Base-by-base conservation (phyloP, 2,888 invertebrate genomes). In the Diaperis boleti region DNA sequence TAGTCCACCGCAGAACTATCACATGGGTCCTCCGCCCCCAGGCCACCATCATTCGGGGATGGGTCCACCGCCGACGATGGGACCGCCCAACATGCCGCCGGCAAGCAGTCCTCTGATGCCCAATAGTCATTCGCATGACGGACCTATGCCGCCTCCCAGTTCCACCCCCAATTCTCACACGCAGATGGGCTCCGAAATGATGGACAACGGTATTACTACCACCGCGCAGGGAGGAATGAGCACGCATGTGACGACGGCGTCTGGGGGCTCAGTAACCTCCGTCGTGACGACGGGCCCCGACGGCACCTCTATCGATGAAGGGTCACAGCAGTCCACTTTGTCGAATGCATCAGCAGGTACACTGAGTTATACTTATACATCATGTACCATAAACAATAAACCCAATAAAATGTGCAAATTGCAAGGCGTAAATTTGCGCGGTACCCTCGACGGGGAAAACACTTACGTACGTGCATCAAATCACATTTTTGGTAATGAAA, bases 261-360 rank as follows among this genome's bases (percentile, higher is more conserved):
- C 80, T 5, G 79, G 82, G 63, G 85, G 91, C 79, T 89, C 92
- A 62, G 93, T 93, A 72, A 94, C 93, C 41, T 91, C 92, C 63
- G 91, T 95, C 69, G 92, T 94, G 75, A 94, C 94, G 69, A 94
- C 95, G 57, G 95, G 95, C 2, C 95, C 95, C 10, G 95, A 95
- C 83, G 95, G 95, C 62, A 88, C 93, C 68, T 90, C 91, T 39
- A 86, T 95, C 69, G 95, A 95, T 81, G 95, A 95, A 82, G 95
- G 92, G 74, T 94, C 94, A 74, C 95, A 95, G 81, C 95, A 95
- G 82, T 95, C 95, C 76, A 95, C 95, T 69, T 86, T 95, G 70
- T 95, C 94, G 60, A 95, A 95, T 83, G 94, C 95, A 64, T 96
- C 96, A 69, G 94, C 94, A 79, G 94, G 94, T 94, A 81, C 3